Conservation (phyloP, 2,888 invertebrate genomes). For the Didymodactylos carnosus region DNA sequence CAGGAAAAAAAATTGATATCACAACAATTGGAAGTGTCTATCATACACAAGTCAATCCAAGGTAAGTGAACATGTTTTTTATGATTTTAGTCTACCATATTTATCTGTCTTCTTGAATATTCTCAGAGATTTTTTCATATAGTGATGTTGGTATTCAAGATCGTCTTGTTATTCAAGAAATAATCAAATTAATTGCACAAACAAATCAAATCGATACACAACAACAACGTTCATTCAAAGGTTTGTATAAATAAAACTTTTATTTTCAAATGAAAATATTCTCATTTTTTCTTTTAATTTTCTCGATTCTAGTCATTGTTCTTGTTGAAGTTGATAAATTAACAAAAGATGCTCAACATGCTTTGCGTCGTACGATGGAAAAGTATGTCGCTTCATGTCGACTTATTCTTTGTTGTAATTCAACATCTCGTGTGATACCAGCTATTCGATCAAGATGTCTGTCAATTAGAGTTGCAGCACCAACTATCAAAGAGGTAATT, state of each 20-base stretch:
- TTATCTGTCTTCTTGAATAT: constrained; percentile 15
- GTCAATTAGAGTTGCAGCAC: constrained; percentile 71
- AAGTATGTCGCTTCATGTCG: constrained; percentile 87
- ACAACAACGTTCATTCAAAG: constrained; percentile 74
- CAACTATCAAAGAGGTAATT: constrained; percentile 40
- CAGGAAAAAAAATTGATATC: constrained; percentile 80
- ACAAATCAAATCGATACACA: constrained; percentile 71
- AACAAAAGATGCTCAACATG: constrained; percentile 92
- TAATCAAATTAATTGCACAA: constrained; percentile 88
- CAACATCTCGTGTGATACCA: constrained; percentile 68
- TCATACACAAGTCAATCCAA: constrained; percentile 46
- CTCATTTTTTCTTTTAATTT: neutral
- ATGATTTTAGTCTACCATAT: too few species aligned
- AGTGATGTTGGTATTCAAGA: constrained; percentile 96
- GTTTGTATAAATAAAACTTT: constrained; percentile 32
- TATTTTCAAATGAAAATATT: too few species aligned
- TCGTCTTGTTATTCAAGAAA: constrained; percentile 81
- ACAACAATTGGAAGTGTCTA: constrained; percentile 70
- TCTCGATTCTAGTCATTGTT: constrained; percentile 52
- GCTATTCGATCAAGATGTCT: constrained; percentile 86
- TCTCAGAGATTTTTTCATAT: too few species aligned
- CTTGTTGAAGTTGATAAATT: constrained; percentile 81
- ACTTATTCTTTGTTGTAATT: constrained; percentile 74
- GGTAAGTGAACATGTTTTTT: neutral
- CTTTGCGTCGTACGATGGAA: constrained; percentile 91